Percentiles rank a stretch among this genome's conserved stretches.
Conservation (phyloP, 2,888 invertebrate species). For the Panorpa germanica region DNA sequence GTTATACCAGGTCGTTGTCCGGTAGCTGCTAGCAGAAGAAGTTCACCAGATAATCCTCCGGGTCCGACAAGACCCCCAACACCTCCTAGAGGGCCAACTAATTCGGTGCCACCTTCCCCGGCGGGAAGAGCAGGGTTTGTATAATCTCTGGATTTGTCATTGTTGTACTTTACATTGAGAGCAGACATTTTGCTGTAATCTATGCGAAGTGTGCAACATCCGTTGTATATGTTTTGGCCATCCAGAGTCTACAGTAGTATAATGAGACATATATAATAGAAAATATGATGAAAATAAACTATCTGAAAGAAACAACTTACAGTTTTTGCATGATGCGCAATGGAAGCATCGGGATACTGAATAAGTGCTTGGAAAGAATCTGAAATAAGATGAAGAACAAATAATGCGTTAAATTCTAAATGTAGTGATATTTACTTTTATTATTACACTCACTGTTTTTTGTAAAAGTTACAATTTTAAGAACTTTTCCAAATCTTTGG, state of each 20-base stretch:
- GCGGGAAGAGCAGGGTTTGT: constrained; percentile 96
- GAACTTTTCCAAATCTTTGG: constrained; percentile 94
- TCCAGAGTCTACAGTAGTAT: constrained; percentile 59
- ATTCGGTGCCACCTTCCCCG: constrained; percentile 57
- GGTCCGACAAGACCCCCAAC: constrained; percentile 32
- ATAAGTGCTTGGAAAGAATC: constrained; percentile 97
- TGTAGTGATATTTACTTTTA: constrained; percentile 20
- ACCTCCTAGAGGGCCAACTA: constrained; percentile 31
- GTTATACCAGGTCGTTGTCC: constrained; percentile 25
- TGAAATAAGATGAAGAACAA: constrained; percentile 28
- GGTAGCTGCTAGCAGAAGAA: constrained; percentile 27
- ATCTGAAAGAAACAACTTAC: constrained; percentile 32
- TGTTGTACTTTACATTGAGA: constrained; percentile 98
- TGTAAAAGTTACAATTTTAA: constrained; percentile 99
- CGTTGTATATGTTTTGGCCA: constrained; percentile 98
- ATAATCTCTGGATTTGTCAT: constrained; percentile 98
- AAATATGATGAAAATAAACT: constrained; percentile 2
- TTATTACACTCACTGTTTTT: constrained; percentile 95
- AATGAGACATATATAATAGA: constrained; percentile 3
- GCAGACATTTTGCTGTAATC: constrained; percentile 98
- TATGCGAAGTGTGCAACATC: constrained; percentile 96
- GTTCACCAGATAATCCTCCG: constrained; percentile 34
- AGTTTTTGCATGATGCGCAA: constrained; percentile 93
- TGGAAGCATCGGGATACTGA: constrained; percentile 93
- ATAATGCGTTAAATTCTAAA: constrained; percentile 1